Percentiles rank a stretch among this genome's conserved stretches.
Evolutionary conservation across 2,888 invertebrate genomes (phyloP).

Genomic region (Sisyra nigra): DNA sequence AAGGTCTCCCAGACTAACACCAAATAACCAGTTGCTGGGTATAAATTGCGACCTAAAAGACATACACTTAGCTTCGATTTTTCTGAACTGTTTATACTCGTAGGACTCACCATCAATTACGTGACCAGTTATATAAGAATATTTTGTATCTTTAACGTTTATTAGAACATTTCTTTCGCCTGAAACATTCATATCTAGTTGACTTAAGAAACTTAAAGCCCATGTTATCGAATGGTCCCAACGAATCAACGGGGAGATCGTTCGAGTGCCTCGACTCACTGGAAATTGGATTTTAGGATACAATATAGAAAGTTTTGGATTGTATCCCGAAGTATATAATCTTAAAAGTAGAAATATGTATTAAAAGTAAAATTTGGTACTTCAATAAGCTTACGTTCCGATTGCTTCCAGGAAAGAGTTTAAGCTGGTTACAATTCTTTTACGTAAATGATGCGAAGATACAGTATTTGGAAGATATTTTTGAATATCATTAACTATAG

Average conservation of each 20-base stretch:
- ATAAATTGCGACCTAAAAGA: constrained; percentile 24
- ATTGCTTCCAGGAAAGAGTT: constrained; percentile 42
- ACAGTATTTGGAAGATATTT: too few relatives aligned
- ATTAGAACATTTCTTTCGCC: constrained; percentile 46
- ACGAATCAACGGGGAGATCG: constrained; percentile 64
- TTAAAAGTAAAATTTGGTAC: background rate
- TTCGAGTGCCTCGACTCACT: constrained; percentile 73
- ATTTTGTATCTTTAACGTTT: constrained; percentile 44
- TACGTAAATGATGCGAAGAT: constrained; percentile 54
- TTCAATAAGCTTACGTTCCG: constrained; percentile 37
- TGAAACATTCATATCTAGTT: constrained; percentile 47
- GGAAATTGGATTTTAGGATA: constrained; percentile 66
- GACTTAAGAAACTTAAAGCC: constrained; percentile 50
- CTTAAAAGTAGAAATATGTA: constrained; percentile 28
- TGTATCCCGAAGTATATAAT: constrained; percentile 60
- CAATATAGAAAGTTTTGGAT: constrained; percentile 55
- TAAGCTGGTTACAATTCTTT: constrained; percentile 43
- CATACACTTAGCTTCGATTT: background rate
- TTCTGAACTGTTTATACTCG: background rate
- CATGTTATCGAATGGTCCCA: constrained; percentile 78
- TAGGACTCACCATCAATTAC: constrained; percentile 60
- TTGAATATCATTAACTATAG: too few relatives aligned
- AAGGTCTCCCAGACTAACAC: constrained; percentile 36
- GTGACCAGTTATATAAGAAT: constrained; percentile 62
- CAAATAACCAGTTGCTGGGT: constrained; percentile 46